Evolutionary conservation across 1,140 invertebrate species (phyloP).

Genomic region (Plectrocnemia conspersa): DNA sequence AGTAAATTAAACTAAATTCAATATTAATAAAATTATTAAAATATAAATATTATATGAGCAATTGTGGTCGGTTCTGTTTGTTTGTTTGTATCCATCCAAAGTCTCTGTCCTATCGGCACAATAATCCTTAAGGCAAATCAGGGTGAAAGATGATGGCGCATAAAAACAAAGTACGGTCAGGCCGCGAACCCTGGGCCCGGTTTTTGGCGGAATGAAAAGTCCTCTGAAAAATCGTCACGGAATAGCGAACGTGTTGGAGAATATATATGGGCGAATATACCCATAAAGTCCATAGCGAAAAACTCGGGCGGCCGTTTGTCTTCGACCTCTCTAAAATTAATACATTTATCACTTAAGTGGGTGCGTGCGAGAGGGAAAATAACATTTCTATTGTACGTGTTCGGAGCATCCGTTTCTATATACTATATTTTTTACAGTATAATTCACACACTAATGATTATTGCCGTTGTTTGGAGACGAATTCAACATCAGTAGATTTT

Average conservation of each 20-base stretch:
- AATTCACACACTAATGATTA: no score
- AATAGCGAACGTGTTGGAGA: constrained; percentile 2
- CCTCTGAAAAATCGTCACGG: constrained; percentile 7
- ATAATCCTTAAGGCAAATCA: constrained; percentile 23
- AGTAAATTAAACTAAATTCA: no score
- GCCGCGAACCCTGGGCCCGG: neutral
- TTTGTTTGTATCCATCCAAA: no score
- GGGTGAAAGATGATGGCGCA: constrained; percentile 31
- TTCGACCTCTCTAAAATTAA: neutral
- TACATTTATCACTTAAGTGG: neutral
- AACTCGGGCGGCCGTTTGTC: constrained; percentile 2
- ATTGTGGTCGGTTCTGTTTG: no score
- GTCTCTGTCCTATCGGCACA: constrained; percentile 11
- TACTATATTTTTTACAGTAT: no score
- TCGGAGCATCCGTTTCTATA: no score
- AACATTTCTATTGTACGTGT: no score
- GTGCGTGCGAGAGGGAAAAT: no score
- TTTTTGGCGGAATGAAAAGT: constrained; percentile 9
- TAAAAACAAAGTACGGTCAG: constrained; percentile 34
- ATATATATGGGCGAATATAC: constrained; percentile 4
- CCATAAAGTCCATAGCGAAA: constrained; percentile 2
- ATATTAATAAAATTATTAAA: no score
- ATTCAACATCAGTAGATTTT: no score
- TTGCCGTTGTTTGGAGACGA: no score
- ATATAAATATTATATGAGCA: no score